Evolutionary conservation across 2,888 invertebrate genomes (phyloP).

Genomic region (Nysson spinosus): DNA sequence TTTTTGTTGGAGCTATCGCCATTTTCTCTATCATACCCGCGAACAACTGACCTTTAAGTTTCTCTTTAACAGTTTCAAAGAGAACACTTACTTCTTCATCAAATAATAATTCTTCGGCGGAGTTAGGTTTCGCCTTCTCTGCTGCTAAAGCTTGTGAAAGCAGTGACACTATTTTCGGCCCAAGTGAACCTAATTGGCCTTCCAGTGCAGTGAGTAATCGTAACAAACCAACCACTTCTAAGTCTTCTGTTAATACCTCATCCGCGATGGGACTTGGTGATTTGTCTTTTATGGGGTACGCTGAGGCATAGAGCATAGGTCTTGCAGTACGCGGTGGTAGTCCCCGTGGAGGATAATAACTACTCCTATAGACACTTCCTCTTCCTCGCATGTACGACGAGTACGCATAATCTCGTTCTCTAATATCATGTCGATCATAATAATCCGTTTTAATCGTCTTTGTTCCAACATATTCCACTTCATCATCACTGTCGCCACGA

Average conservation of each 20-base stretch:
- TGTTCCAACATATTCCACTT: slow-evolving; percentile 72
- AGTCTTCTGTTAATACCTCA: slow-evolving; percentile 68
- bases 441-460: slow-evolving; percentile 66
- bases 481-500: slow-evolving; percentile 71
- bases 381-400: slow-evolving; percentile 56
- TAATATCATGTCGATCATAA: slow-evolving; percentile 67
- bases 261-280: slow-evolving; percentile 67
- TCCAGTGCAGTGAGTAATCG: slow-evolving; percentile 89
- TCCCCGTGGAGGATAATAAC: slow-evolving; percentile 51
- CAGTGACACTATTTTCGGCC: slow-evolving; percentile 87
- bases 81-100: slow-evolving; percentile 87
- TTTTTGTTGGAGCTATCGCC: slow-evolving; percentile 85
- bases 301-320: slow-evolving; percentile 65
- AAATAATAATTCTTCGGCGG: slow-evolving; percentile 85
- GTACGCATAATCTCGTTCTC: slow-evolving; percentile 57
- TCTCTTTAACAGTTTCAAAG: slow-evolving; percentile 91
- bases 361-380: slow-evolving; percentile 55
- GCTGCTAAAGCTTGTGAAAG: slow-evolving; percentile 87
- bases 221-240: slow-evolving; percentile 79
- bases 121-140: slow-evolving; percentile 85
- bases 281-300: slow-evolving; percentile 73
- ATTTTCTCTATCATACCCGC: slow-evolving; percentile 83
- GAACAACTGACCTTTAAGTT: slow-evolving; percentile 87
- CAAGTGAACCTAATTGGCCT: slow-evolving; percentile 89
- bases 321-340: slow-evolving; percentile 57